phyloP scores from a whole-genome alignment of 2,797 vertebrate genomes.

The Chaenodraco wilsoni region DNA sequence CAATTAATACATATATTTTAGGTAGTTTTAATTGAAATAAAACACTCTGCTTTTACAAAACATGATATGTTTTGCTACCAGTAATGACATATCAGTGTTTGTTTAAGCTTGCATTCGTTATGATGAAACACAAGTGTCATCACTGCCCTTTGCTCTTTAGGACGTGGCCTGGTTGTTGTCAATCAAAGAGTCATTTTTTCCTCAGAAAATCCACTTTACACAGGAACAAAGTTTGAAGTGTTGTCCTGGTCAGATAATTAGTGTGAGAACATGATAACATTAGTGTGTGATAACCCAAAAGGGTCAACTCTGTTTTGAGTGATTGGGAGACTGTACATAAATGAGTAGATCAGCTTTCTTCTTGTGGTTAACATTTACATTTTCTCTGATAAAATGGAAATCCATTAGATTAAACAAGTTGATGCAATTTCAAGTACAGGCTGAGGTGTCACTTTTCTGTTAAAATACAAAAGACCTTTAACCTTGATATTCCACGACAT shows the following conservation, averaged over 20 bases:
- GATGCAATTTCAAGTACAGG: background rate
- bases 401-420: background rate
- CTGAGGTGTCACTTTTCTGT: background rate
- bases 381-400: background rate
- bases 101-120: background rate
- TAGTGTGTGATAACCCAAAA: slow-evolving; percentile 31
- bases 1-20: too few relatives aligned
- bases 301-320: background rate
- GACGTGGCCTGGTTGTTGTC: slow-evolving; percentile 39
- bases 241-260: slow-evolving; percentile 43
- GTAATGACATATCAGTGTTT: background rate
- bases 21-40: background rate
- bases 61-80: background rate
- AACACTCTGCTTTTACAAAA: background rate
- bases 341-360: background rate
- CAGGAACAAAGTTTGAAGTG: slow-evolving; percentile 65
- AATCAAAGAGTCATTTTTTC: background rate
- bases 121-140: background rate
- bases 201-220: slow-evolving; percentile 27
- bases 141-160: slow-evolving; percentile 50
- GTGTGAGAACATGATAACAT: slow-evolving; percentile 39
- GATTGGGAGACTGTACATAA: background rate
- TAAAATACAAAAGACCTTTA: slow-evolving; percentile 24
- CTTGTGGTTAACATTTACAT: background rate
- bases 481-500: slow-evolving; percentile 5